These are phyloP conservation scores for Heliconius erato DNA, from an alignment of 2,888 invertebrate genomes.

Conservation along the genomic window DNA sequence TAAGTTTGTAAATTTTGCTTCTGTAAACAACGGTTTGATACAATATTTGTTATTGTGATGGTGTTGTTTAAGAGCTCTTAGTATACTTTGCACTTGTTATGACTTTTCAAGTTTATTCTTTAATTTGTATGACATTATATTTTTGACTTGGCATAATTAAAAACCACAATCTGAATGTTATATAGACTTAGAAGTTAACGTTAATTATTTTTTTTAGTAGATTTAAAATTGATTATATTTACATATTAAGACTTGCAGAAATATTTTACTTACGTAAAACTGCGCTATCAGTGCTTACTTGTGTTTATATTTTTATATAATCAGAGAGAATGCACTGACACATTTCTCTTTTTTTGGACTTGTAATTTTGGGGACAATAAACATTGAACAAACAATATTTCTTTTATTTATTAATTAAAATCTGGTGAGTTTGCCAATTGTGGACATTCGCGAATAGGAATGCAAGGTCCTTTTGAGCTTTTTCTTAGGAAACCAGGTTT, in stretches of 20 bases:
- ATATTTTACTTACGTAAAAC: slow-evolving; percentile 65
- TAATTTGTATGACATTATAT: slow-evolving; percentile 6
- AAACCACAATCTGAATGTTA: background rate
- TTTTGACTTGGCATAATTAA: slow-evolving; percentile 11
- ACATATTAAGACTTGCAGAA: slow-evolving; percentile 36
- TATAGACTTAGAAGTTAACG: background rate
- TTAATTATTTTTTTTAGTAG: background rate
- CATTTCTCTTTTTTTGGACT: slow-evolving; percentile 5
- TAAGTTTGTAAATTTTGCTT: slow-evolving; percentile 18
- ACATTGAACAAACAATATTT: background rate
- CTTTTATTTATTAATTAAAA: slow-evolving; percentile 26
- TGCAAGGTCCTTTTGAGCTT: slow-evolving; percentile 52
- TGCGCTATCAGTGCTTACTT: slow-evolving; percentile 75
- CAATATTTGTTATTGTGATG: slow-evolving; percentile 55
- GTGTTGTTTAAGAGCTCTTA: slow-evolving; percentile 29
- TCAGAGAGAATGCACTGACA: slow-evolving; percentile 76
- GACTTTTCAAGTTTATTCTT: slow-evolving; percentile 12
- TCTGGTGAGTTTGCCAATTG: slow-evolving; percentile 48
- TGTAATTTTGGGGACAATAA: slow-evolving; percentile 22
- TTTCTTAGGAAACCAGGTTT: slow-evolving; percentile 56
- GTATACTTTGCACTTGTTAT: background rate
- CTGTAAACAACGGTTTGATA: slow-evolving; percentile 41
- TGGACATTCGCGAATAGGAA: slow-evolving; percentile 57
- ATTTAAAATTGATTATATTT: slow-evolving; percentile 16
- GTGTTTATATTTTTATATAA: slow-evolving; percentile 79